Evolutionary conservation across 2,888 invertebrate species (phyloP), one percentile per base, ranked within the genome.

Genomic region (Lepeophtheirus nordmannii): DNA sequence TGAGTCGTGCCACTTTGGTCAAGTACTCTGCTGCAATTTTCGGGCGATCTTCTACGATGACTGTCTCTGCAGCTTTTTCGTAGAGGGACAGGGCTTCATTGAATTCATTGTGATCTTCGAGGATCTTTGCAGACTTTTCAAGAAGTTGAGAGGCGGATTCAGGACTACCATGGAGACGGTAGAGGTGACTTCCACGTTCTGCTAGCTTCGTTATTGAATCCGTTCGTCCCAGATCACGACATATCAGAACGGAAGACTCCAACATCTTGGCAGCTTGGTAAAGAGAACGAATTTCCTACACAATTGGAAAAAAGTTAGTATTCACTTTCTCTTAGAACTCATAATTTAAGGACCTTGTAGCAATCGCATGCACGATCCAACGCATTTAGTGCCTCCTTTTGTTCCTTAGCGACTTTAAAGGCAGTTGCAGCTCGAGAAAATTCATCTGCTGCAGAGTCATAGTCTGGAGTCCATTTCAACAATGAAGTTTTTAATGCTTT

Each of bases 71-170:
- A 30, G 65, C 65, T 23, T 65, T 65, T 20, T 58, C 30, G 20
- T 65, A 65, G 3, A 65, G 20, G 30, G 17, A 58, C 1, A 65
- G 30, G 20, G 65, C 65, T 23, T 58, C 37, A 30, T 65, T 37
- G 5, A 58, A 58, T 37, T 39, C n/a, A 37, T 17, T 17, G 7
- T 30, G 30, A 10, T 20, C 17, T 14, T 57, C 65, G 12, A 65
- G 11, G 37, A 65, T 65, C 20, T 65, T 65, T 5, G 65, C 65
- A 8, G 65, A 30, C 57, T 65, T 65, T 20, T 65, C 65, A 22
- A 65, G 37, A 17, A 65, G 20, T 9, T 58, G 57, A 12, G 58
- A 37, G 12, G 65, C 65, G n/a, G 65, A 22, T 17, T 65, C 65
- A 3, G 37, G 58, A 11, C 30, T 58, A 14, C 65, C 65, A 58